These are phyloP conservation scores for Lasioglossum pauxillum DNA, from an alignment of 2,888 invertebrate species.

Conservation along the genomic window DNA sequence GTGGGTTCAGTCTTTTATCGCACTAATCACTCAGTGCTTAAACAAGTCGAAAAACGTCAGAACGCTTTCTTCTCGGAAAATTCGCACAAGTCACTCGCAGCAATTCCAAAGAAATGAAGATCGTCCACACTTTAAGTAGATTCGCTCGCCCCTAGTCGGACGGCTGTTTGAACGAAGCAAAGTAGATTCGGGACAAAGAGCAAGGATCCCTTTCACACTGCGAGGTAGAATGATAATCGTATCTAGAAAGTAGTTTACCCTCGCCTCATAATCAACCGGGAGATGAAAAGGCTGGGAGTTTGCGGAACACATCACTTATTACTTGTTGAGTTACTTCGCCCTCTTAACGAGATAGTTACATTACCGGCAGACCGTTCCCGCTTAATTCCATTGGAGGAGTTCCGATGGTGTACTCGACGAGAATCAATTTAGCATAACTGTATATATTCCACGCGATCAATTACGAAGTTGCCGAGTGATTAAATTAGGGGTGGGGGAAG, in stretches of 20 bases:
- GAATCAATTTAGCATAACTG: conserved; percentile 26
- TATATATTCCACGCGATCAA: conserved; percentile 46
- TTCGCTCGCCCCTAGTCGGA: not conserved
- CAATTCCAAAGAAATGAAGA: not conserved
- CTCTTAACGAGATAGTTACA: conserved; percentile 20
- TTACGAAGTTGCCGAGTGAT: conserved; percentile 32
- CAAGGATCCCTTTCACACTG: not conserved
- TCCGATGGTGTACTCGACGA: conserved; percentile 10
- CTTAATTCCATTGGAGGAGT: not conserved
- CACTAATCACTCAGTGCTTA: not conserved
- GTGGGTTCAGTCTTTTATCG: no score
- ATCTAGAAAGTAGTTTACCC: not conserved
- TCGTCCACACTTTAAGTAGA: not conserved
- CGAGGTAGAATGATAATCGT: not conserved
- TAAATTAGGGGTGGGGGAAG: conserved; percentile 21
- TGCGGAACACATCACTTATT: conserved; percentile 2
- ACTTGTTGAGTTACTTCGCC: not conserved
- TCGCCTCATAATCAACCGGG: not conserved
- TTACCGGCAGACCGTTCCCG: not conserved
- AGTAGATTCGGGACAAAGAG: not conserved
- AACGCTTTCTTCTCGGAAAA: not conserved
- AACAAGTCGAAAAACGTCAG: not conserved
- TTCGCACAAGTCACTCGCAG: not conserved
- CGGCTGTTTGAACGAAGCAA: not conserved
- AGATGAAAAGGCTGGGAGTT: not conserved